Evolutionary conservation across 2,113 vertebrate genomes (phyloP), one percentile per base, ranked within the genome.

Genomic region (Plotosus lineatus): DNA sequence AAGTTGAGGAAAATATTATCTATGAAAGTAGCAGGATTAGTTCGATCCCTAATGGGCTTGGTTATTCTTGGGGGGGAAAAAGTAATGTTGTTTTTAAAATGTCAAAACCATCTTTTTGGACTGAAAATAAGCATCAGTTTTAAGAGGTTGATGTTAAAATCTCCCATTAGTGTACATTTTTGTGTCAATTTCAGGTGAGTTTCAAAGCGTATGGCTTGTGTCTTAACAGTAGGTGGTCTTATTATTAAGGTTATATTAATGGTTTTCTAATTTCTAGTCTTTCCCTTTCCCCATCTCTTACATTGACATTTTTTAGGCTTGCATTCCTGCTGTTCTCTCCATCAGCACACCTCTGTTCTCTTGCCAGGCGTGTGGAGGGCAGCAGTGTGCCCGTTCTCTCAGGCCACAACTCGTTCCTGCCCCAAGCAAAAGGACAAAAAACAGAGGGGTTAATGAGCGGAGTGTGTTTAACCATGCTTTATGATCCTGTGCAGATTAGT

Each of bases 351-450:
- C 53, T 81, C 48, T 77, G 33, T 74, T 80, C 46, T 53, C 31
- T 61, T 68, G 73, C 66, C 77, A 60, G 58, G 15, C n/a, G 28
- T 79, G 46, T 33, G 33, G 75, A 78, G 75, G 65, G 71, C 46
- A 48, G 65, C n/a, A 36, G 21, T 28, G 66, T 66, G 38, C 72
- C 78, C 42, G 15, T n/a, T 80, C 51, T 8, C 56, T 75, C 33
- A 44, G 51, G 11, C 26, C 36, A 28, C 65, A 17, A 23, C 40
- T 26, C 42, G 21, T 79, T 77, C 76, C 58, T 56, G 28, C 60
- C 26, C 23, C 53, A 82, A 82, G n/a, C 71, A 77, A 86, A 82
- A 36, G 42, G 14, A 10, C 65, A 56, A 50, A 82, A 81, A 75
- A n/a, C 26, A 65, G 31, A 48, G 44, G 53, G 61, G 61, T 40